These are phyloP conservation scores for Heliconius eleuchia DNA, from an alignment of 1,140 invertebrate genomes.

Conservation along the genomic window DNA sequence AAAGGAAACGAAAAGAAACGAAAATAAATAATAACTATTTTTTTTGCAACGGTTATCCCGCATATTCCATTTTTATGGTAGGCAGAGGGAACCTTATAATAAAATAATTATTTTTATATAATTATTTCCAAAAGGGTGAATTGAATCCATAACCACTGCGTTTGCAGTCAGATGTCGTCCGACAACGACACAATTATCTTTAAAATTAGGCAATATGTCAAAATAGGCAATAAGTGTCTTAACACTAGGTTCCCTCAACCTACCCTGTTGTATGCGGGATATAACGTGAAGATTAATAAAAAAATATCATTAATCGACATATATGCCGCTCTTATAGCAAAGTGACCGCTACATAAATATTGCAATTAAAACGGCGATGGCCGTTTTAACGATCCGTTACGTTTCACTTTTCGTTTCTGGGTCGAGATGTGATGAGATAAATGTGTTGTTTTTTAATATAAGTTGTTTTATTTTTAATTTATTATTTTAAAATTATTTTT, in stretches of 20 bases:
- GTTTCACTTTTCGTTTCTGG: slow-evolving; percentile 6
- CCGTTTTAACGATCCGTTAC: slow-evolving; percentile 7
- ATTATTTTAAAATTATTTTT: too few relatives aligned
- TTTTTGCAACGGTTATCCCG: background rate
- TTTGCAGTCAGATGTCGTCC: too few relatives aligned
- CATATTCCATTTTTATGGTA: background rate
- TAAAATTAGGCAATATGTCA: too few relatives aligned
- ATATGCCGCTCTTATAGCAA: background rate
- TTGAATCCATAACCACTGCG: too few relatives aligned
- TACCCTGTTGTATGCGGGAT: too few relatives aligned
- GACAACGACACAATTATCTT: too few relatives aligned
- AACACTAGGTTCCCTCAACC: too few relatives aligned
- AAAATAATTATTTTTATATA: too few relatives aligned
- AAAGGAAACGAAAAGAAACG: background rate
- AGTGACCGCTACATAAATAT: background rate
- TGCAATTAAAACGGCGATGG: slow-evolving; percentile 4
- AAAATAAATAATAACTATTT: background rate
- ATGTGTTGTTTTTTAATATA: background rate
- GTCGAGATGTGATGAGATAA: background rate
- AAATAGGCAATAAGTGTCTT: too few relatives aligned
- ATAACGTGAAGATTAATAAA: too few relatives aligned
- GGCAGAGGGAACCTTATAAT: background rate
- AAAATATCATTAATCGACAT: background rate
- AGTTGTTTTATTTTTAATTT: too few relatives aligned
- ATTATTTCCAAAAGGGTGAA: too few relatives aligned